Evolutionary conservation across 2,888 invertebrate species (phyloP).

Genomic region (Troilus luridus): DNA sequence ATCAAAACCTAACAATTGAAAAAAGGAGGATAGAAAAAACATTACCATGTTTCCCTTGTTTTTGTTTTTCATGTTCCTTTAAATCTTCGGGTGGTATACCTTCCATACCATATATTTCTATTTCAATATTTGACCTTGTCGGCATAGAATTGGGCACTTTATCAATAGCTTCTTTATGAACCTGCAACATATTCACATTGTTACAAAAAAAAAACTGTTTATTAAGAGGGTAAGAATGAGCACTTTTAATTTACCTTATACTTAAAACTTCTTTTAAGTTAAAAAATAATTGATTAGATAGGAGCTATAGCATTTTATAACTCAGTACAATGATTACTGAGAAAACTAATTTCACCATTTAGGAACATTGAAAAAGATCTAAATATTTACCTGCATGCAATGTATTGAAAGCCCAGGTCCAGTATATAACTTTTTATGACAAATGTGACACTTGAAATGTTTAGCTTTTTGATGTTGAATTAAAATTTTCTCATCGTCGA

Average conservation of each 20-base stretch:
- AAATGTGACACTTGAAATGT: conserved; percentile 99
- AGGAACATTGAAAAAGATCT: neutral
- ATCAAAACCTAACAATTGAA: neutral
- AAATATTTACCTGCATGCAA: conserved; percentile 91
- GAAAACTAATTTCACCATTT: neutral
- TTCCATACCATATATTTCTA: conserved; percentile 99
- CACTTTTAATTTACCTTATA: neutral
- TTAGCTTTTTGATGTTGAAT: conserved; percentile 99
- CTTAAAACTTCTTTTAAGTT: neutral
- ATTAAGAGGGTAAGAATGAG: neutral
- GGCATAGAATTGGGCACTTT: conserved; percentile 99
- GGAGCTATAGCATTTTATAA: neutral
- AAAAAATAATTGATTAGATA: neutral
- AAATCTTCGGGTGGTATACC: conserved; percentile 97
- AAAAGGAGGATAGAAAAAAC: neutral
- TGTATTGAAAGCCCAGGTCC: conserved; percentile 99
- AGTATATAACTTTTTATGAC: conserved; percentile 98
- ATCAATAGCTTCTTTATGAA: conserved; percentile 99
- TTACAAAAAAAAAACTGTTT: neutral
- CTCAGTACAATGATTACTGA: neutral
- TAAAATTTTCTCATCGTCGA: conserved; percentile 99
- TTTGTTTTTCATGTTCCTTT: conserved; percentile 93
- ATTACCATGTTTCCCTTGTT: conserved; percentile 68
- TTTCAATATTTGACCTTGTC: conserved; percentile 97
- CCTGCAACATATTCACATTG: conserved; percentile 73